These are phyloP conservation scores for Pteromalus puparum DNA, from an alignment of 1,140 invertebrate genomes.

Conservation along the genomic window DNA sequence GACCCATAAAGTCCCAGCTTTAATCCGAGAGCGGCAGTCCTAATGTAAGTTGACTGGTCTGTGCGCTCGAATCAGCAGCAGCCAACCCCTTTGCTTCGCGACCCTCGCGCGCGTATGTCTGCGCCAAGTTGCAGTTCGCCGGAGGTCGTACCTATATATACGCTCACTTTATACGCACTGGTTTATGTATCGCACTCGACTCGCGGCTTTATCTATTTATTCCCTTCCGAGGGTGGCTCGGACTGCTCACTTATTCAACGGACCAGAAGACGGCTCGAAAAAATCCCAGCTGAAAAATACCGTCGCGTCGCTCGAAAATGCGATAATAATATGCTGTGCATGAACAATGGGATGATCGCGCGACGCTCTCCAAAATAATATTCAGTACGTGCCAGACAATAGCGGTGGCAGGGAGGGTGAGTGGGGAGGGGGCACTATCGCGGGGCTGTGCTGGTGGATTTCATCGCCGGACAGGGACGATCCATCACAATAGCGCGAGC, in stretches of 20 bases:
- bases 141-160: neutral
- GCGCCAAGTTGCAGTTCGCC: neutral
- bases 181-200: constrained; percentile 23
- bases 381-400: no score
- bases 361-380: neutral
- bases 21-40: constrained; percentile 33
- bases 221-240: neutral
- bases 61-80: constrained; percentile 29
- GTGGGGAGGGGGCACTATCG: no score
- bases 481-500: neutral
- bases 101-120: neutral
- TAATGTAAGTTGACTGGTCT: constrained; percentile 43
- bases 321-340: no score
- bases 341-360: neutral
- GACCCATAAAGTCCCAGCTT: constrained; percentile 37
- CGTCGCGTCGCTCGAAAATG: no score
- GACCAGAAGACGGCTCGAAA: neutral
- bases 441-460: constrained; percentile 4
- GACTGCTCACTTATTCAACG: neutral
- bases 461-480: neutral
- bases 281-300: neutral
- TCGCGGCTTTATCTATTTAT: constrained; percentile 29
- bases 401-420: no score
- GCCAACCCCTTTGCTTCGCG: neutral
- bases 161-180: constrained; percentile 19